phyloP scores from a whole-genome alignment of 2,888 invertebrate species.

The Auanema freiburgensis region DNA sequence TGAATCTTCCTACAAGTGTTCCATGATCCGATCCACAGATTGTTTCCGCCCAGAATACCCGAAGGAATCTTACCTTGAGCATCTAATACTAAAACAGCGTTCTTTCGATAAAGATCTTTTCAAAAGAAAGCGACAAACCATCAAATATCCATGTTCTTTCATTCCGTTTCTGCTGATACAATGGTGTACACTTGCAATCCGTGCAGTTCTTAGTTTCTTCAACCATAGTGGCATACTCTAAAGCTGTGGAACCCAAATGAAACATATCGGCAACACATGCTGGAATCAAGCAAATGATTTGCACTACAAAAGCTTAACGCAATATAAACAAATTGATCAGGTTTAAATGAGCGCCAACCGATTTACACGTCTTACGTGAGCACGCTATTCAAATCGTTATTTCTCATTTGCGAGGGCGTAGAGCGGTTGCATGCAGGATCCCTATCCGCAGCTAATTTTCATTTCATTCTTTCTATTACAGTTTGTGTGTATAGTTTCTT shows the following conservation, averaged over 20 bases:
- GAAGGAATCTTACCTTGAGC: conserved; percentile 63
- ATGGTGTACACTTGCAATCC: conserved; percentile 57
- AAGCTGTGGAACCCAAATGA: conserved; percentile 58
- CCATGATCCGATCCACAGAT: conserved; percentile 64
- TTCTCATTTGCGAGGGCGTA: background rate
- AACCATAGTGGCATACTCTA: conserved; percentile 58
- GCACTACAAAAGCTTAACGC: background rate
- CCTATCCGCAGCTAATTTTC: too few relatives aligned
- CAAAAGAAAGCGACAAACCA: conserved; percentile 30
- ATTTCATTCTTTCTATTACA: too few relatives aligned
- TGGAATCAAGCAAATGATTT: conserved; percentile 17
- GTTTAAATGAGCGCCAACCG: background rate
- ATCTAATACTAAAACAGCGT: conserved; percentile 55
- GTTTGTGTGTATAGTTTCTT: too few relatives aligned
- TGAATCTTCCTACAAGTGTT: conserved; percentile 58
- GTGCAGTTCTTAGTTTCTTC: conserved; percentile 54
- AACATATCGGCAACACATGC: conserved; percentile 58
- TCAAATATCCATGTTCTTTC: conserved; percentile 62
- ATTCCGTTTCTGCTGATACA: conserved; percentile 50
- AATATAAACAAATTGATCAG: background rate
- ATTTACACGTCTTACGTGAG: background rate
- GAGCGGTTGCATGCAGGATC: too few relatives aligned
- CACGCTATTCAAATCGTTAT: background rate
- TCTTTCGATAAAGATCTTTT: background rate
- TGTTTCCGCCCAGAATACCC: conserved; percentile 64